These are phyloP conservation scores for Anoura caudifer DNA, from an alignment of 2,113 vertebrate genomes.

Conservation along the genomic window DNA sequence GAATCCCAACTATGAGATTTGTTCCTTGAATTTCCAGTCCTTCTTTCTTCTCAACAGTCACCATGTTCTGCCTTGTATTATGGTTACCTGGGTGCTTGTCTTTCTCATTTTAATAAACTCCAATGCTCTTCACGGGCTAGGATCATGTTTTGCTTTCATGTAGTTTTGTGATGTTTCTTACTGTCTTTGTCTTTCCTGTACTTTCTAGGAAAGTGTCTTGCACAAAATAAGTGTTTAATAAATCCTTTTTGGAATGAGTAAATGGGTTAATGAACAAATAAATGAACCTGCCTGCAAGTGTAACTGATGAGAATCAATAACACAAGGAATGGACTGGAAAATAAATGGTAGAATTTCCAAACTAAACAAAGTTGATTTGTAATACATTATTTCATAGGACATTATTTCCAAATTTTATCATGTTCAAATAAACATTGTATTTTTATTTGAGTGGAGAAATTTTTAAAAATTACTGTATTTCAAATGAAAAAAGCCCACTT, in stretches of 20 bases:
- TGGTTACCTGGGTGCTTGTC: background rate
- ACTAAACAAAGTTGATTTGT: background rate
- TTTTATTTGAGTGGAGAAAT: slow-evolving; percentile 3
- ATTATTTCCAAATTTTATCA: background rate
- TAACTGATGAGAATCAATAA: background rate
- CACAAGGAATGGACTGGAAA: background rate
- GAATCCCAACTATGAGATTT: background rate
- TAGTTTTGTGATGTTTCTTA: background rate
- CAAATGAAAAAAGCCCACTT: background rate
- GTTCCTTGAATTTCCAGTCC: background rate
- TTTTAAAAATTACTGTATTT: background rate
- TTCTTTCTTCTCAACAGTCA: background rate
- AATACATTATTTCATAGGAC: background rate
- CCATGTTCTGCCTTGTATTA: background rate
- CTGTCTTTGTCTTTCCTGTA: background rate
- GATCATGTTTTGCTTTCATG: background rate
- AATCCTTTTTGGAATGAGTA: background rate
- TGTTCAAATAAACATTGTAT: background rate
- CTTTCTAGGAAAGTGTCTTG: background rate
- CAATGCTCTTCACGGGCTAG: background rate
- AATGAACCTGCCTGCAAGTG: background rate
- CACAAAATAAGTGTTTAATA: background rate
- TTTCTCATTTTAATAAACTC: background rate
- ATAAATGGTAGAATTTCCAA: background rate
- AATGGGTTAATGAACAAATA: slow-evolving; percentile 23